Evolutionary conservation across 1,140 invertebrate species (phyloP).

Genomic region (Oncopeltus fasciatus): DNA sequence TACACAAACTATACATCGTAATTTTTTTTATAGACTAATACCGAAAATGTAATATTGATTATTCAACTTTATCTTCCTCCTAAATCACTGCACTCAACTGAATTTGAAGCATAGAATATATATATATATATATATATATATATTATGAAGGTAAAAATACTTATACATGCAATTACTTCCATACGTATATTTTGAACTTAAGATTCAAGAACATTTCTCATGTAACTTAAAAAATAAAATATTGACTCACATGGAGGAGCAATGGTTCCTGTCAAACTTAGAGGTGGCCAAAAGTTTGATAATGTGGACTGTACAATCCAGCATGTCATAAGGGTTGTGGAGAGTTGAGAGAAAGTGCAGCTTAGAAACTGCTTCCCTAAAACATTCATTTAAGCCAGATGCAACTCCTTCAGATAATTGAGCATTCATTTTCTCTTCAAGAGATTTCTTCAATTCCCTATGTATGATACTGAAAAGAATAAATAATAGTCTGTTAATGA

Average conservation of each 20-base stretch:
- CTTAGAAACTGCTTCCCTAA: conserved; percentile 16
- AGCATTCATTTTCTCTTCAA: neutral
- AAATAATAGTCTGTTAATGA: too few species aligned
- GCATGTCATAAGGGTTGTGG: conserved; percentile 19
- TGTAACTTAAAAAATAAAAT: too few species aligned
- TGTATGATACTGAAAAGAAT: neutral
- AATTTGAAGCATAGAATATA: too few species aligned
- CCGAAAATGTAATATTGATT: too few species aligned
- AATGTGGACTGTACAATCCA: conserved; percentile 17
- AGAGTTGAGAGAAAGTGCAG: conserved; percentile 17
- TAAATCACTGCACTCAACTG: too few species aligned
- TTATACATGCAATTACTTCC: neutral
- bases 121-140: conserved; percentile 7
- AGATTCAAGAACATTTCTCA: neutral
- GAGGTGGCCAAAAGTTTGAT: conserved; percentile 17
- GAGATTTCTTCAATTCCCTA: neutral
- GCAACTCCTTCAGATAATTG: neutral
- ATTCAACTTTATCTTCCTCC: too few species aligned
- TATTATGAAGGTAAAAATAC: neutral
- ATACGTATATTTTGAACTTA: neutral
- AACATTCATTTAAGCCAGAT: neutral
- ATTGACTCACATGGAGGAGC: conserved; percentile 18
- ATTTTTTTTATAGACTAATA: too few species aligned
- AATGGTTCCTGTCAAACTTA: conserved; percentile 16
- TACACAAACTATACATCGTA: too few species aligned